Conservation (phyloP, 1,140 invertebrate species). For the Sminthurinus signatus region DNA sequence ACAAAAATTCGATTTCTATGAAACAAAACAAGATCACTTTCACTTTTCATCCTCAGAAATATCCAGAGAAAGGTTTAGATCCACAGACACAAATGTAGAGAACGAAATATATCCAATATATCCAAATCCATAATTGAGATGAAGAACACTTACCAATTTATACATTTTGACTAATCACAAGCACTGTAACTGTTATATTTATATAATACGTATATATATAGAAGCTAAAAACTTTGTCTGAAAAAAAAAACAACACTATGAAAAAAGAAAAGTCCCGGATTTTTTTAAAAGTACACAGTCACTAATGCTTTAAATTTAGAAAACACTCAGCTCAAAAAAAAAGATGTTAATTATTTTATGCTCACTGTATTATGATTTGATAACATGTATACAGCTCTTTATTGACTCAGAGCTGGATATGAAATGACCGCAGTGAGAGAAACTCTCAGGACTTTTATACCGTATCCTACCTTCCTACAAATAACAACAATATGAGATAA, state of each 20-base stretch:
- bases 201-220: not conserved
- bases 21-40: not conserved
- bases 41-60: not conserved
- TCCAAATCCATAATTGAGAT: not conserved
- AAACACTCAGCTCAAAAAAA: not conserved
- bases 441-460: conserved; percentile 3
- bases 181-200: not conserved
- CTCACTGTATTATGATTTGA: not conserved
- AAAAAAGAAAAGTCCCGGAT: not conserved
- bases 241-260: not conserved
- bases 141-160: conserved; percentile 6
- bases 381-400: not conserved
- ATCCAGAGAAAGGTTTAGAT: not conserved
- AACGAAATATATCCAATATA: not conserved
- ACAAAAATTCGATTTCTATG: not conserved
- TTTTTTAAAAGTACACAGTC: not conserved
- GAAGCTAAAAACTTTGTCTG: not conserved
- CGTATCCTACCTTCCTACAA: conserved; percentile 1
- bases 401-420: not conserved
- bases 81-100: not conserved
- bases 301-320: not conserved
- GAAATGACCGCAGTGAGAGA: conserved; percentile 6
- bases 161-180: conserved; percentile 2
- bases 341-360: not conserved
- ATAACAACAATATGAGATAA: conserved; percentile 2